Evolutionary conservation across 37 sponge, comb jelly and placozoan genomes (phyloP).

Genomic region (Petrosia ficiformis): DNA sequence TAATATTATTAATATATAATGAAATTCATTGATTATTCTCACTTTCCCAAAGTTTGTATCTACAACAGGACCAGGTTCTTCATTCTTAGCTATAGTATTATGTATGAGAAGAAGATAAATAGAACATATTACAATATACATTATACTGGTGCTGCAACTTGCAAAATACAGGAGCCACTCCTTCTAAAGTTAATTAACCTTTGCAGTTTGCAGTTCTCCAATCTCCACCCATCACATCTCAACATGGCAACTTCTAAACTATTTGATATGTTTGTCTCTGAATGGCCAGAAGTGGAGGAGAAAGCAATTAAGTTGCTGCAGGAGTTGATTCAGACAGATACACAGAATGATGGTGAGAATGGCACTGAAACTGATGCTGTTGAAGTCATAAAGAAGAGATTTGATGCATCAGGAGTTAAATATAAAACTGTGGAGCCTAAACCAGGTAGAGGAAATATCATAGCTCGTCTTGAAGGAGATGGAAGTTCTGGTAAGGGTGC

Average conservation of each 20-base stretch:
- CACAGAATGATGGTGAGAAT: constrained; percentile 78
- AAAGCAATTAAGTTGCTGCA: constrained; percentile 61
- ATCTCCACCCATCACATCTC: too few species aligned
- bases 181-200: too few species aligned
- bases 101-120: too few species aligned
- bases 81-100: neutral
- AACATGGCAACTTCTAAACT: neutral
- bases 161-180: neutral
- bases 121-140: too few species aligned
- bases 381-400: constrained; percentile 26
- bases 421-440: constrained; percentile 65
- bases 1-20: neutral
- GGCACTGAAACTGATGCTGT: constrained; percentile 73
- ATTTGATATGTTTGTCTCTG: neutral
- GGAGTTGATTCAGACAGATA: constrained; percentile 60
- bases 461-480: constrained; percentile 72
- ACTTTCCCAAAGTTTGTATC: constrained; percentile 17
- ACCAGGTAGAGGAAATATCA: constrained; percentile 79
- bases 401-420: constrained; percentile 53
- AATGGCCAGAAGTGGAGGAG: constrained; percentile 49
- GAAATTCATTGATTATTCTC: neutral
- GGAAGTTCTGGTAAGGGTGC: constrained; percentile 59
- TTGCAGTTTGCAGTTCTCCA: too few species aligned
- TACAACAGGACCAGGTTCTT: constrained; percentile 13
- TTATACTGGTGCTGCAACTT: neutral